Evolutionary conservation across 1,140 invertebrate species (phyloP).

Genomic region (Rhyzopertha dominica): DNA sequence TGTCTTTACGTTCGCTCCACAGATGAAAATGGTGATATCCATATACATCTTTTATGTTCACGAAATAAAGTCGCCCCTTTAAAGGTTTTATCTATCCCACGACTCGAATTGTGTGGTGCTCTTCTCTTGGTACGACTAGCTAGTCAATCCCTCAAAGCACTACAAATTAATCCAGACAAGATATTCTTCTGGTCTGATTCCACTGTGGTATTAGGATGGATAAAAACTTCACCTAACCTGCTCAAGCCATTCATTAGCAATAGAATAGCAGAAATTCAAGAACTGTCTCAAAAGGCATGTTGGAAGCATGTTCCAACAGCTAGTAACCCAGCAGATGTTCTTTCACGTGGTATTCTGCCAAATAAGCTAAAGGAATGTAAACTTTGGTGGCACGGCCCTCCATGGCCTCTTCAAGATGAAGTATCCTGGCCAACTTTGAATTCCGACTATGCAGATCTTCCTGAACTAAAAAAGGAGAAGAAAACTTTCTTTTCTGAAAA

Average conservation of each 20-base stretch:
- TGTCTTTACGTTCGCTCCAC: constrained; percentile 33
- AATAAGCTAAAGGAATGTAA: constrained; percentile 3
- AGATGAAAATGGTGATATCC: not conserved
- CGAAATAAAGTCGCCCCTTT: constrained; percentile 45
- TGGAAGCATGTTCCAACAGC: constrained; percentile 38
- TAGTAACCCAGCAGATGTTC: constrained; percentile 42
- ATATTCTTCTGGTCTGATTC: constrained; percentile 36
- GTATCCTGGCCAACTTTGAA: too few relatives aligned
- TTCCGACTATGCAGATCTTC: constrained; percentile 21
- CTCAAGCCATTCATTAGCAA: constrained; percentile 46
- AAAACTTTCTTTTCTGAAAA: too few relatives aligned
- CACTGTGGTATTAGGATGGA: constrained; percentile 38
- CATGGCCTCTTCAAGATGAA: constrained; percentile 25
- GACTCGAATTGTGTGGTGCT: constrained; percentile 32
- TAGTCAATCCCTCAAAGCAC: constrained; percentile 11
- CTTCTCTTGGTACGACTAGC: constrained; percentile 11
- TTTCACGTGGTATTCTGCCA: constrained; percentile 37
- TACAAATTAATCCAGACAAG: constrained; percentile 29
- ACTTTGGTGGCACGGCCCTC: constrained; percentile 16
- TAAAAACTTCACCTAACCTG: constrained; percentile 28
- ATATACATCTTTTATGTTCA: constrained; percentile 19
- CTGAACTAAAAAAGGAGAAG: constrained; percentile 12
- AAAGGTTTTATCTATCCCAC: constrained; percentile 38
- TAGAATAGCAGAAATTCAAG: constrained; percentile 41
- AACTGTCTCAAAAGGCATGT: constrained; percentile 8